phyloP scores from a whole-genome alignment of 2,888 invertebrate species.

The Anaspis maculata region DNA sequence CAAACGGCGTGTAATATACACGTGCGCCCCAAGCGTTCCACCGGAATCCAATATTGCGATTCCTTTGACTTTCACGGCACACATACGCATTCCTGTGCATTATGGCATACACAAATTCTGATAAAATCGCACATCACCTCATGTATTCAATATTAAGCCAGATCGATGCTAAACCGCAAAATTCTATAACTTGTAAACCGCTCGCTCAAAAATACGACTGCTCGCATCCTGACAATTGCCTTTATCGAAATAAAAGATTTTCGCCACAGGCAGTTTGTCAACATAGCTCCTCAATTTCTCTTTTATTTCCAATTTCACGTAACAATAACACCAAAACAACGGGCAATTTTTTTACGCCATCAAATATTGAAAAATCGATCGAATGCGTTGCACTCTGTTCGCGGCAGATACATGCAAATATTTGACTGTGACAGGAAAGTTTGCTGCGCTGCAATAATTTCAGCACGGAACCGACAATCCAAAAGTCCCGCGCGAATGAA shows the following conservation, averaged over 20 bases:
- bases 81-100: conserved; percentile 9
- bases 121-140: conserved; percentile 10
- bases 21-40: conserved; percentile 12
- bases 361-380: conserved; percentile 8
- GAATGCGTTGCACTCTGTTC: too few species aligned
- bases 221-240: conserved; percentile 6
- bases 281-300: conserved; percentile 8
- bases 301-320: conserved; percentile 12
- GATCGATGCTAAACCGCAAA: background rate
- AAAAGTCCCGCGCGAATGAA: too few species aligned
- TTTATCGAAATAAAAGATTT: conserved; percentile 8
- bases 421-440: too few species aligned
- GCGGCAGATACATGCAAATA: too few species aligned
- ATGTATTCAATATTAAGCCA: conserved; percentile 3
- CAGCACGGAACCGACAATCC: too few species aligned
- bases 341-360: conserved; percentile 5
- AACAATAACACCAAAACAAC: conserved; percentile 6
- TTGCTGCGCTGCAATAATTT: too few species aligned
- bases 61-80: conserved; percentile 10
- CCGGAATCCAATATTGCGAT: conserved; percentile 12
- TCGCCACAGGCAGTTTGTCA: conserved; percentile 12
- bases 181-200: too few species aligned
- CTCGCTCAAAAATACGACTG: conserved; percentile 3
- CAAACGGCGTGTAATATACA: conserved; percentile 13
- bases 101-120: conserved; percentile 7